A percentile compares a stretch with the other conserved stretches of the same genome.
phyloP scores from a whole-genome alignment of 2,113 vertebrate genomes.

The Triplophysa rosa region DNA sequence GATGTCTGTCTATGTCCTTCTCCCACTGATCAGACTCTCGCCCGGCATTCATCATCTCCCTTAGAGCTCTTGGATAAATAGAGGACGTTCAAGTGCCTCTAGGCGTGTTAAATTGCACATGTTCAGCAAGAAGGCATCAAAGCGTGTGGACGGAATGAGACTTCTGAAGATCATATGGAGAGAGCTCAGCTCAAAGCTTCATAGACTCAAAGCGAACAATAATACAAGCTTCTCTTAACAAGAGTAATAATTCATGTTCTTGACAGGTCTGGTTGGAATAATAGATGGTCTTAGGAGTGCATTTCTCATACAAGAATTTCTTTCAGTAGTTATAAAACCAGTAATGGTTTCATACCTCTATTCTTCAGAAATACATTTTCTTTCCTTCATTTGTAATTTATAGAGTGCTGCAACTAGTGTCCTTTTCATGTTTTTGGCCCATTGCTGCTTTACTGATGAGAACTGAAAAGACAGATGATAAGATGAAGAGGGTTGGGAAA shows the following conservation, averaged over 20 bases:
- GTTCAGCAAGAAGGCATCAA: conserved; percentile 32
- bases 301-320: neutral
- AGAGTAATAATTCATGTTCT: neutral
- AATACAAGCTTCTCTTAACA: conserved; percentile 5
- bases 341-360: neutral
- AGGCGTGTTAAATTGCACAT: conserved; percentile 36
- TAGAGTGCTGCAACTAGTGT: neutral
- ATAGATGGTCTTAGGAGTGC: conserved; percentile 7
- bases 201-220: neutral
- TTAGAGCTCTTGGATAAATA: conserved; percentile 21
- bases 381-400: neutral
- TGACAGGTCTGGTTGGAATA: neutral
- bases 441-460: too few relatives aligned
- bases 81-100: conserved; percentile 9
- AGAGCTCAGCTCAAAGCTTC: neutral
- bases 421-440: too few relatives aligned
- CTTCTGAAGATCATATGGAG: conserved; percentile 22
- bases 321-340: neutral
- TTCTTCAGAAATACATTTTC: neutral
- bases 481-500: too few relatives aligned
- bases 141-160: conserved; percentile 1
- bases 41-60: conserved; percentile 27
- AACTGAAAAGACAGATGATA: too few relatives aligned
- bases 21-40: neutral
- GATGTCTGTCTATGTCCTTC: conserved; percentile 7